Evolutionary conservation across 2,888 invertebrate species (phyloP).

Genomic region (Dione juno): DNA sequence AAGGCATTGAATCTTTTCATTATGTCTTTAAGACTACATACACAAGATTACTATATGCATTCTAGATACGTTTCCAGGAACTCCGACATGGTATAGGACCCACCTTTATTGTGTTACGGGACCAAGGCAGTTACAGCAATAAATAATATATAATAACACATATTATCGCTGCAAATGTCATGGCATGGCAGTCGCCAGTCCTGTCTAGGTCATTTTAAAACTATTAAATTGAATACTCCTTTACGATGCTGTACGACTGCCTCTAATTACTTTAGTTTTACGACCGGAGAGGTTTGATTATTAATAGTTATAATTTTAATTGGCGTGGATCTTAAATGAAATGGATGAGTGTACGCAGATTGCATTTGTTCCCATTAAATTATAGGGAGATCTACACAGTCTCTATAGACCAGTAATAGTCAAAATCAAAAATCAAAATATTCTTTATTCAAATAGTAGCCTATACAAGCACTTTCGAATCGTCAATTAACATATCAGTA

Average conservation of each 20-base stretch:
- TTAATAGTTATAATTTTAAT: background rate
- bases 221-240: conserved; percentile 18
- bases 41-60: background rate
- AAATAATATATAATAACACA: conserved; percentile 41
- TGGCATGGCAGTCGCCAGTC: conserved; percentile 22
- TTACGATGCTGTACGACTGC: conserved; percentile 1
- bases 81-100: conserved; percentile 32
- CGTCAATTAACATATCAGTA: too few species aligned
- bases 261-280: background rate
- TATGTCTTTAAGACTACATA: background rate
- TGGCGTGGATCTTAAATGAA: background rate
- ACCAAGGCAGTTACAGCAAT: conserved; percentile 26
- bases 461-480: too few species aligned
- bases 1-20: background rate
- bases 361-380: too few species aligned
- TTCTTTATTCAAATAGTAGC: too few species aligned
- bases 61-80: conserved; percentile 18
- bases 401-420: too few species aligned
- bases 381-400: too few species aligned
- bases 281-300: background rate
- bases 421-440: too few species aligned
- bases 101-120: conserved; percentile 43
- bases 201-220: conserved; percentile 4
- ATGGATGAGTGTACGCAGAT: too few species aligned
- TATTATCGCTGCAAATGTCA: conserved; percentile 33